Percentiles rank a stretch among this genome's conserved stretches.
These are phyloP conservation scores for Acrocyrtus sp. DNA, from an alignment of 2,888 invertebrate genomes.

Conservation along the genomic window DNA sequence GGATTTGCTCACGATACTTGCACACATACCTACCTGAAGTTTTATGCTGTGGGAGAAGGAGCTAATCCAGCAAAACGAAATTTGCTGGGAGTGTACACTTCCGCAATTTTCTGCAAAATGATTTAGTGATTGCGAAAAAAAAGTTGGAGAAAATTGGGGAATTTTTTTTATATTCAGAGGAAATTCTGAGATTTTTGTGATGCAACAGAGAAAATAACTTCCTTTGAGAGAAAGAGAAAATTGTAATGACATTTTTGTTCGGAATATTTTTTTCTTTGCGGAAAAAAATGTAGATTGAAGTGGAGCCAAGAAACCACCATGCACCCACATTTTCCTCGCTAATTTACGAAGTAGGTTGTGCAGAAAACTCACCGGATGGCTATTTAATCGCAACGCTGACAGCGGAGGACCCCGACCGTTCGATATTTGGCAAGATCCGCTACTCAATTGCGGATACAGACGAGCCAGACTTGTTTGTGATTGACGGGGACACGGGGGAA, in stretches of 20 bases:
- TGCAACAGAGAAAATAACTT: too few relatives aligned
- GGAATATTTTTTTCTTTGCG: neutral
- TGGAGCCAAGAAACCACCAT: constrained; percentile 81
- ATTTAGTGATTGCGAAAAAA: too few relatives aligned
- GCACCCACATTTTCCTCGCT: constrained; percentile 82
- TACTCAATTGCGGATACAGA: constrained; percentile 75
- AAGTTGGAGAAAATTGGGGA: too few relatives aligned
- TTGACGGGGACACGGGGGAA: constrained; percentile 67
- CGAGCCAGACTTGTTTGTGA: constrained; percentile 66
- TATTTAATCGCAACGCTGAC: constrained; percentile 79
- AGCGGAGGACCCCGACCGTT: constrained; percentile 85
- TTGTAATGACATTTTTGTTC: neutral
- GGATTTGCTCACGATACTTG: too few relatives aligned
- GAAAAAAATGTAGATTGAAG: constrained; percentile 69
- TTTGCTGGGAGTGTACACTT: too few relatives aligned
- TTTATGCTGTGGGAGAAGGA: too few relatives aligned
- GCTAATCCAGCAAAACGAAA: too few relatives aligned
- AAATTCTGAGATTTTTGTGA: too few relatives aligned
- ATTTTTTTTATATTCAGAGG: too few relatives aligned
- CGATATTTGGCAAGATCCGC: constrained; percentile 74
- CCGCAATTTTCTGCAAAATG: too few relatives aligned
- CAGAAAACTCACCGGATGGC: constrained; percentile 84
- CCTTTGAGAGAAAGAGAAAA: too few relatives aligned
- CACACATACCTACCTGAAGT: too few relatives aligned
- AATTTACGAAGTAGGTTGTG: constrained; percentile 80